phyloP scores from a whole-genome alignment of 1,140 invertebrate species.

The Sitophilus oryzae region DNA sequence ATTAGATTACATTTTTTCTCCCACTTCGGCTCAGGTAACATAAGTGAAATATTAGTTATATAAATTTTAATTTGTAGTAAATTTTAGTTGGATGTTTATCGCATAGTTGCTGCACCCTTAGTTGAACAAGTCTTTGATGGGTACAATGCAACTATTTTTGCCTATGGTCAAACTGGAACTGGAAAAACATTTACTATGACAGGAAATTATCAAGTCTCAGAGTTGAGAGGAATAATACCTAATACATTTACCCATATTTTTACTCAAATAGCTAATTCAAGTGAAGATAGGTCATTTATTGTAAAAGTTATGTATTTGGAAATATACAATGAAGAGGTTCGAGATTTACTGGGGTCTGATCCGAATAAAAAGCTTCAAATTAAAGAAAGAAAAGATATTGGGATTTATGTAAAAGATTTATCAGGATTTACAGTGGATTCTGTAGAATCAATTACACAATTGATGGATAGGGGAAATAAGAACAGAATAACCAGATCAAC shows the following conservation, averaged over 20 bases:
- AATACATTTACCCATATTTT: conserved; percentile 97
- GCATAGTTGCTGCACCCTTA: conserved; percentile 88
- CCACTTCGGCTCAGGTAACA: conserved; percentile 71
- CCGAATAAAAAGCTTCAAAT: conserved; percentile 63
- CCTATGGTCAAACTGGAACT: conserved; percentile 95
- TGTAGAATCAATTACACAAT: conserved; percentile 81
- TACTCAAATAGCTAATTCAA: conserved; percentile 78
- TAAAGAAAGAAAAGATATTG: conserved; percentile 76
- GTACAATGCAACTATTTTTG: conserved; percentile 95
- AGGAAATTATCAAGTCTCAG: conserved; percentile 72
- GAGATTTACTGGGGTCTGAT: conserved; percentile 82
- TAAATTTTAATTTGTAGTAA: conserved; percentile 2
- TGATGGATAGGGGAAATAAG: conserved; percentile 85
- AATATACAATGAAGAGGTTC: conserved; percentile 93
- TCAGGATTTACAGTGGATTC: conserved; percentile 81
- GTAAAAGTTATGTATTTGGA: conserved; percentile 92
- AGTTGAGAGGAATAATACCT: conserved; percentile 89
- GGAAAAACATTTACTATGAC: conserved; percentile 97
- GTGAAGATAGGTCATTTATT: conserved; percentile 74
- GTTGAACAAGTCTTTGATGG: conserved; percentile 92
- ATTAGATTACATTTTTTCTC: conserved; percentile 89
- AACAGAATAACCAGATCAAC: conserved; percentile 82
- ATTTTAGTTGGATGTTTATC: conserved; percentile 78
- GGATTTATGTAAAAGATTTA: conserved; percentile 91
- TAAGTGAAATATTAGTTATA: background rate